Base-by-base conservation (phyloP, 2,113 vertebrate species). In the Benitochromis conjunctus region DNA sequence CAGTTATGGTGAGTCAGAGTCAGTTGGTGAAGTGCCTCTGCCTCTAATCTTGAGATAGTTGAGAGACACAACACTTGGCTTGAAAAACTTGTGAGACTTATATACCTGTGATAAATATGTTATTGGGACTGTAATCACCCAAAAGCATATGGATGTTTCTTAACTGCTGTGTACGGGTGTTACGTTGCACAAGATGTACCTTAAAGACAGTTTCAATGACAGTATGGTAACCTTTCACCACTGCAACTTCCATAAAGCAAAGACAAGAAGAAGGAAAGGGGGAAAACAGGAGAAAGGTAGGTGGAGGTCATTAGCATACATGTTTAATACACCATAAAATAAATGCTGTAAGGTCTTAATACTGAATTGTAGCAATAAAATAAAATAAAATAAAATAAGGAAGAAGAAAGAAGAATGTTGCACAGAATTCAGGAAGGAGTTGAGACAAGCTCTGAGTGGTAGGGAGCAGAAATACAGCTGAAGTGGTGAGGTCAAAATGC, bases 1-100 rank as follows among this genome's bases (percentile, higher is more conserved):
- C 31, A 43, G 64, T 79, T 62, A 58, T 56, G 43, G 38, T 64
- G 86, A 89, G 48, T 89, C 83, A 92, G 19, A 80, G 19, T 60
- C 21, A 13, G 21, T 64, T 31, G 1, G 57, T 16, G 53, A 85
- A 60, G 55, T 56, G 78, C 60, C 21, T 69, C 54, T 79, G 78
- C 60, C 21, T 69, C 54, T 79, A 64, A 80, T 53, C 36, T 7
- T 13, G 36, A 79, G 11, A 66, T 38, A 60, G n/a, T 48, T 83
- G 56, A 84, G 53, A 82, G 55, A n/a, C n/a, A 53, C 46, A 82
- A 82, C 71, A 82, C 26, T 84, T 80, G 31, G 21, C 82, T 79
- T 31, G 9, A 76, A 79, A 83, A 51, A 43, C 3, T 6, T 38
- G 19, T 19, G 29, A 82, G 46, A 80, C 78, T 80, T 60, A 10